Conservation (phyloP, 2,113 vertebrate species). For the Pterocles burchelli region DNA sequence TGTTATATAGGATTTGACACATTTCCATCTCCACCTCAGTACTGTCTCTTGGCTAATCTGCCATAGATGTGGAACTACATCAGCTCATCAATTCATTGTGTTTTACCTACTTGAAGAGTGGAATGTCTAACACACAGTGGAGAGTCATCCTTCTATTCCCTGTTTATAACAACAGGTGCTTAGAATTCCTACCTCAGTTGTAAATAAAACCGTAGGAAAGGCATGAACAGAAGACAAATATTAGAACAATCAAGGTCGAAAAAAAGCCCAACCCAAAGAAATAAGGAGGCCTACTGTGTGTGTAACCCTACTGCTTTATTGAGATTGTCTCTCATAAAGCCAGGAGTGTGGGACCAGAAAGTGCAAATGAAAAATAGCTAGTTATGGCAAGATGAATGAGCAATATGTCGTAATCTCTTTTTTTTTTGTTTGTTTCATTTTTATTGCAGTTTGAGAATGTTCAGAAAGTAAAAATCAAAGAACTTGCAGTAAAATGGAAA, state of each 20-base stretch:
- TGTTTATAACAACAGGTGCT: not conserved
- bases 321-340: not conserved
- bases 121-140: not conserved
- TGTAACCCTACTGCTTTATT: not conserved
- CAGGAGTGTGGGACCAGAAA: not conserved
- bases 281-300: not conserved
- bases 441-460: not conserved
- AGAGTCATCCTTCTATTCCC: not conserved
- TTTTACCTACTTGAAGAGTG: not conserved
- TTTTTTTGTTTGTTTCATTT: rapidly evolving
- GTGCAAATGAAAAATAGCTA: not conserved
- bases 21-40: not conserved
- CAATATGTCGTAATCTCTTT: not conserved
- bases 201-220: not conserved
- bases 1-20: not conserved
- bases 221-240: not conserved
- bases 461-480: not conserved
- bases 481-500: not conserved
- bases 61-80: not conserved
- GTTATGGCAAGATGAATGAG: not conserved
- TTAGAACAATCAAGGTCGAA: not conserved
- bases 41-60: not conserved
- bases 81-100: not conserved
- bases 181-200: not conserved
- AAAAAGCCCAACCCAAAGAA: not conserved